Base-by-base conservation (phyloP, 1,140 invertebrate species). In the Stenopsyche tienmushanensis region DNA sequence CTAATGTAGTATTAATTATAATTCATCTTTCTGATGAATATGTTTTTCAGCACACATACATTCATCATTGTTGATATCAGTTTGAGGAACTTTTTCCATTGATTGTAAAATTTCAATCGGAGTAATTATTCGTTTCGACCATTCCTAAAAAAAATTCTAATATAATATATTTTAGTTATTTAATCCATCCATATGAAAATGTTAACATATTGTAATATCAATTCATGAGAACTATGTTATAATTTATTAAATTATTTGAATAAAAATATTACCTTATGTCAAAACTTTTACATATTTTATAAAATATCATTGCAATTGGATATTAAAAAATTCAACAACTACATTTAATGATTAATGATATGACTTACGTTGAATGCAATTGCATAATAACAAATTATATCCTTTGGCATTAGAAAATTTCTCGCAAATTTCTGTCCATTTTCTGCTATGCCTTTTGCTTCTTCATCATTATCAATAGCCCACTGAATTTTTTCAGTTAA, bases 341-440 rank as follows among this genome's bases (percentile, higher is more conserved):
- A n/a, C n/a, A n/a, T n/a, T n/a, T n/a, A n/a, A n/a, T n/a, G n/a
- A n/a, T n/a, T n/a, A n/a, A n/a, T n/a, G n/a, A n/a, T 15, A 50
- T 20, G 17, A 42, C 55, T 78, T 76, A 91, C 89, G 72, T 88
- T 79, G 71, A 97, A 88, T 47, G 96, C 79, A 62, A 85, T 76
- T 26, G 86, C 86, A 82, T 97, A 88, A 77, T 98, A 98, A 75
- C 96, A 98, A 74, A 94, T 88, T 41, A 98, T 86, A 77, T 97
- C 81, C 64, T 88, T 84, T 7, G 96, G 93, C 73, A 95, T 77
- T 53, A 98, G 82, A 80, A 95, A 83, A 47, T 91, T 80, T 71
- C 87, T 84, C 10, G 87, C 87, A 85, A 90, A 96, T 67, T 86
- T 75, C 69, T 85, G 84, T 24, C 86, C 92, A 76, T 88, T 88